These are phyloP conservation scores for Megalops cyprinoides DNA, from an alignment of 2,797 vertebrate genomes.

Conservation along the genomic window DNA sequence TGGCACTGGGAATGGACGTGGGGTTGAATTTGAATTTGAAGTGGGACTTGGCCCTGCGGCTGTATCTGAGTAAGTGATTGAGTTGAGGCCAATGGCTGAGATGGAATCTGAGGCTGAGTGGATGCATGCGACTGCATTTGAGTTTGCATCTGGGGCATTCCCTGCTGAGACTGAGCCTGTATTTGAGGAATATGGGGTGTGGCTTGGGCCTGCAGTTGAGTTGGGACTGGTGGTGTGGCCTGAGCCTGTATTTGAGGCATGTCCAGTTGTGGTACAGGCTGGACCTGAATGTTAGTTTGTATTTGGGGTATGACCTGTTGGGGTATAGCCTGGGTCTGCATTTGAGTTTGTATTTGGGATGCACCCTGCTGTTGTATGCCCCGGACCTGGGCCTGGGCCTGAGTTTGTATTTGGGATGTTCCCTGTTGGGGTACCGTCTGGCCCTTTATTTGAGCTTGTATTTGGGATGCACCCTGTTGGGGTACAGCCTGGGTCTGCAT, in stretches of 20 bases:
- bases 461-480: constrained; percentile 49
- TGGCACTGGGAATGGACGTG: constrained; percentile 35
- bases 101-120: not conserved
- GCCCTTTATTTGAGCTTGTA: constrained; percentile 27
- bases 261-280: constrained; percentile 41
- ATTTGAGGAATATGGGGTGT: constrained; percentile 41
- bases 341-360: constrained; percentile 34
- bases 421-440: constrained; percentile 39
- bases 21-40: constrained; percentile 42
- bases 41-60: constrained; percentile 27
- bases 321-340: not conserved
- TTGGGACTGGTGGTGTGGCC: constrained; percentile 56
- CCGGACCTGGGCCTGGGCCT: constrained; percentile 33
- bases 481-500: constrained; percentile 51
- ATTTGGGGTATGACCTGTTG: constrained; percentile 19
- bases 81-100: not conserved
- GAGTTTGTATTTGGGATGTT: constrained; percentile 34
- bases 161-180: constrained; percentile 37
- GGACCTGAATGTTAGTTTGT: constrained; percentile 45
- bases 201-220: constrained; percentile 54
- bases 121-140: too few relatives aligned
- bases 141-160: constrained; percentile 39
- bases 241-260: constrained; percentile 50
- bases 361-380: constrained; percentile 30
- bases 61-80: constrained; percentile 40